A percentile compares a stretch with the other conserved stretches of the same genome.
Conservation (phyloP, 1,140 invertebrate species). For the Pseudachorutes palmiensis region DNA sequence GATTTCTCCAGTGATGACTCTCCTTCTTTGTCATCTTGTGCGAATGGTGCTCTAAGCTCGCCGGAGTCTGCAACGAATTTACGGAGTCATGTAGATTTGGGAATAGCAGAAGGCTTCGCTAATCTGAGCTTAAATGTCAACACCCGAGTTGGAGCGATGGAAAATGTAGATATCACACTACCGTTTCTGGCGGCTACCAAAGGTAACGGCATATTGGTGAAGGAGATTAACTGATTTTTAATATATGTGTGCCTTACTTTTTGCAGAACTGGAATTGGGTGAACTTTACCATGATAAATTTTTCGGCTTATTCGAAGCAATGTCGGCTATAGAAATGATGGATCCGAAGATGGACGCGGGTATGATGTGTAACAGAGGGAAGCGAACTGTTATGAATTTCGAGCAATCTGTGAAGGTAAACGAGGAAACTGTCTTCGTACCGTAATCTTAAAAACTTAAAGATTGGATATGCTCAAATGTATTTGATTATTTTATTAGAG, state of each 20-base stretch:
- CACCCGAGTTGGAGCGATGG: not conserved
- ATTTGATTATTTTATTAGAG: no score
- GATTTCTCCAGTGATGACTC: not conserved
- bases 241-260: conserved; percentile 3
- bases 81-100: not conserved
- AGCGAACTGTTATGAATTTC: conserved; percentile 77
- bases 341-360: conserved; percentile 99
- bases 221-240: conserved; percentile 15
- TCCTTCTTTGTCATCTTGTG: not conserved
- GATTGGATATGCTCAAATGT: no score
- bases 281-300: conserved; percentile 81
- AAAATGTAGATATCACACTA: conserved; percentile 59
- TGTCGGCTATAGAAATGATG: conserved; percentile 99
- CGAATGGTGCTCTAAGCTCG: not conserved
- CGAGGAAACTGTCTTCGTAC: conserved; percentile 22
- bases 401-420: conserved; percentile 72
- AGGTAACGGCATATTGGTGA: conserved; percentile 48
- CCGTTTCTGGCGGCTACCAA: conserved; percentile 65
- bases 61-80: not conserved
- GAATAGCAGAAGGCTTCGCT: not conserved
- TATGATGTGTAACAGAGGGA: conserved; percentile 85
- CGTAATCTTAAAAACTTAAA: no score
- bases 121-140: not conserved
- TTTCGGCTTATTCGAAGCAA: conserved; percentile 94
- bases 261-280: conserved; percentile 67